These are phyloP conservation scores for Drosophila siamana DNA, from an alignment of 2,888 invertebrate species.

Conservation along the genomic window DNA sequence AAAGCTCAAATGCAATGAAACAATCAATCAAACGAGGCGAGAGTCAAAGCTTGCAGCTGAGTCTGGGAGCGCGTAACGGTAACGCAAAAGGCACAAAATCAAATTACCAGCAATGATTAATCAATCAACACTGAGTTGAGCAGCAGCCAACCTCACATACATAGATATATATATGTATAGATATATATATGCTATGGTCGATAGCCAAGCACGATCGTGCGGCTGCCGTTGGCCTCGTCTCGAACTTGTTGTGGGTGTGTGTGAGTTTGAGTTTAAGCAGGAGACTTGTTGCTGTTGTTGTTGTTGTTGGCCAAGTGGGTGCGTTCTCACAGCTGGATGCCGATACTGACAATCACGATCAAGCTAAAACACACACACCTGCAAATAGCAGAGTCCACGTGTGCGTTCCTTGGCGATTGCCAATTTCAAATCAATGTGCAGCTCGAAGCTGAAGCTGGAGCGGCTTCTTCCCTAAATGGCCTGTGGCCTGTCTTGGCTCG, in stretches of 20 bases:
- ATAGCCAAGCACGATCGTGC: conserved; percentile 57
- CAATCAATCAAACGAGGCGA: conserved; percentile 67
- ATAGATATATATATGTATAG: too few relatives aligned
- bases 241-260: conserved; percentile 51
- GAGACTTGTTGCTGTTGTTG: conserved; percentile 35
- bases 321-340: conserved; percentile 79
- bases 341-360: conserved; percentile 66
- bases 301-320: conserved; percentile 70
- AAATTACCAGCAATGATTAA: conserved; percentile 80
- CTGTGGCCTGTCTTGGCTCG: conserved; percentile 46
- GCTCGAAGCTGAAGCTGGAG: conserved; percentile 10
- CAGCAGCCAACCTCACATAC: neutral
- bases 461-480: conserved; percentile 74
- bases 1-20: conserved; percentile 76
- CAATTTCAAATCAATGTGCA: conserved; percentile 73
- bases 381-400: conserved; percentile 64
- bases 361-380: conserved; percentile 48
- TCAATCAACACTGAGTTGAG: conserved; percentile 69
- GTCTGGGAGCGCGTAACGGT: conserved; percentile 62
- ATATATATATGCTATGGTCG: too few relatives aligned
- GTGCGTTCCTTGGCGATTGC: conserved; percentile 62
- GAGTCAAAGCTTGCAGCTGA: neutral
- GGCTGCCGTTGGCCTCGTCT: conserved; percentile 73
- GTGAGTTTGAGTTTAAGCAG: conserved; percentile 31
- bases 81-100: conserved; percentile 77